phyloP scores from a whole-genome alignment of 2,888 invertebrate species.

The Perizoma affinitatum region DNA sequence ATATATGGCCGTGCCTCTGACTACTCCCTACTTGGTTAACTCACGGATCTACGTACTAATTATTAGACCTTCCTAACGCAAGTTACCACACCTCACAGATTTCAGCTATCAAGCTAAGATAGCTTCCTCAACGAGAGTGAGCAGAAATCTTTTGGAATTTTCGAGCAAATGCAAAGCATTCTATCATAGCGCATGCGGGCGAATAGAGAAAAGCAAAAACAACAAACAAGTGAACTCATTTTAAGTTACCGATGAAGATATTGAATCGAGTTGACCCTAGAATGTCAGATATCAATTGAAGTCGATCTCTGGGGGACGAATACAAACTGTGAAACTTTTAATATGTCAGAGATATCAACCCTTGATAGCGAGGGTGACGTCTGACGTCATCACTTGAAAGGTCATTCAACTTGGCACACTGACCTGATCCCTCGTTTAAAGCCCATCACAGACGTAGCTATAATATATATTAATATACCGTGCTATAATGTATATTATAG shows the following conservation, averaged over 20 bases:
- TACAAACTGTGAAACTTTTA: neutral
- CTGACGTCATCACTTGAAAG: constrained; percentile 41
- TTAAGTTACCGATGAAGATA: constrained; percentile 1
- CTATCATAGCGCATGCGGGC: too few species aligned
- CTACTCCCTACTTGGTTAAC: too few species aligned
- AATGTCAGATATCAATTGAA: neutral
- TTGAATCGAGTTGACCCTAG: neutral
- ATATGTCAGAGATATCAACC: constrained; percentile 10
- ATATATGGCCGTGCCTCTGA: too few species aligned
- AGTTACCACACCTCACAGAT: too few species aligned
- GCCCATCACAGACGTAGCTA: too few species aligned
- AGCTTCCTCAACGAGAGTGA: too few species aligned
- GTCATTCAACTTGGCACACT: constrained; percentile 43
- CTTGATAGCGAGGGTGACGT: constrained; percentile 36
- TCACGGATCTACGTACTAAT: too few species aligned
- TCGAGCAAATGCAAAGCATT: neutral
- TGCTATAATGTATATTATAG: too few species aligned
- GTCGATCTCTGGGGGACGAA: neutral
- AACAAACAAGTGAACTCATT: constrained; percentile 7
- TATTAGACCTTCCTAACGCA: too few species aligned
- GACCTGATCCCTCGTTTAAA: constrained; percentile 34
- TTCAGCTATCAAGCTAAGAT: too few species aligned
- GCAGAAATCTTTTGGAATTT: neutral
- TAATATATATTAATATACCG: too few species aligned
- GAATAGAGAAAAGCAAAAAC: neutral